Evolutionary conservation across 1,140 invertebrate genomes (phyloP).

Genomic region (Cotesia chilonis): DNA sequence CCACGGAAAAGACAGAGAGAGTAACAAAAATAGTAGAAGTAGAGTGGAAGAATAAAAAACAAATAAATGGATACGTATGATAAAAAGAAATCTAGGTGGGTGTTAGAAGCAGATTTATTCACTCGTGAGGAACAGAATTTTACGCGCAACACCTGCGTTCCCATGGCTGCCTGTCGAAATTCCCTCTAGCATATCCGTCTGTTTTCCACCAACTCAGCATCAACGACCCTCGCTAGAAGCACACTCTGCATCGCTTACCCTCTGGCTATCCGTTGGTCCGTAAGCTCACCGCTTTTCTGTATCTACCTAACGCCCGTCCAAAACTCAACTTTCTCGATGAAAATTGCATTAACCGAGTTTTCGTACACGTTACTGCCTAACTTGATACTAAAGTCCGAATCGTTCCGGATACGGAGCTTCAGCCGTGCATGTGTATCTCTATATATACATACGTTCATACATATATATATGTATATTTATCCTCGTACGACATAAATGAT

Average conservation of each 20-base stretch:
- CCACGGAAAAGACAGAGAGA: neutral
- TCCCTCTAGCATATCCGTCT: constrained; percentile 14
- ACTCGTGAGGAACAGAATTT: constrained; percentile 41
- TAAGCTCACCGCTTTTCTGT: constrained; percentile 1
- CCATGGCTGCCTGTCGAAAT: constrained; percentile 26
- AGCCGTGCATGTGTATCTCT: constrained; percentile 4
- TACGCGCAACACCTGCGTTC: constrained; percentile 40
- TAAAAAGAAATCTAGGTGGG: constrained; percentile 20
- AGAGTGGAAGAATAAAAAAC: constrained; percentile 11
- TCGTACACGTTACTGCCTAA: constrained; percentile 36
- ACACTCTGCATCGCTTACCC: constrained; percentile 18
- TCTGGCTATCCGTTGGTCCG: constrained; percentile 40
- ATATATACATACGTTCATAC: neutral
- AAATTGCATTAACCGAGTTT: constrained; percentile 61
- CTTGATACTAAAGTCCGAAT: constrained; percentile 37
- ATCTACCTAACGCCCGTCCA: constrained; percentile 20
- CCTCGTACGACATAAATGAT: neutral
- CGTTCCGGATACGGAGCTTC: constrained; percentile 4
- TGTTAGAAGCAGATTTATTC: constrained; percentile 42
- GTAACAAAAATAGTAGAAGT: neutral
- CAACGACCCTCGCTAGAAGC: neutral
- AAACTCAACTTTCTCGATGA: constrained; percentile 58
- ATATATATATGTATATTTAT: constrained; percentile 10
- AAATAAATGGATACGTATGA: constrained; percentile 25
- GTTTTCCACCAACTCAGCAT: constrained; percentile 16